Evolutionary conservation across 2,888 invertebrate genomes (phyloP).

Genomic region (Arrhopalites spinosus): DNA sequence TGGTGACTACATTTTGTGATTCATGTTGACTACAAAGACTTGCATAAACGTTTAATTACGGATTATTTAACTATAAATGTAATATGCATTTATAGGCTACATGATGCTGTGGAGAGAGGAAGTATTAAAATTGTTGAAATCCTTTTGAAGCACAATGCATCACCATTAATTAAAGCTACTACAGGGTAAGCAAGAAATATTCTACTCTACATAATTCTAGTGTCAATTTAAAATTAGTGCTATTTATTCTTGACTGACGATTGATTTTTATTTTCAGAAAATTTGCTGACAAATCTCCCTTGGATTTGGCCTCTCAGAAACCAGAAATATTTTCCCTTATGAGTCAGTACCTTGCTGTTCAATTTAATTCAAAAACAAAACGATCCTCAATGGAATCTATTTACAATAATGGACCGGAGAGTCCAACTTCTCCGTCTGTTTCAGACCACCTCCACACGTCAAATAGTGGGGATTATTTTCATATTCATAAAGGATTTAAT

Average conservation of each 20-base stretch:
- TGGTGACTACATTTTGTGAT: too few species aligned
- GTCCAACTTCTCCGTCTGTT: conserved; percentile 47
- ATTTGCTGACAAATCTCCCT: conserved; percentile 59
- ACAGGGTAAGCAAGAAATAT: conserved; percentile 60
- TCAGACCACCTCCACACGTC: conserved; percentile 32
- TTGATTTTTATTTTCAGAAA: conserved; percentile 57
- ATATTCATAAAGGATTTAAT: conserved; percentile 52
- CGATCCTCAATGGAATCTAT: conserved; percentile 53
- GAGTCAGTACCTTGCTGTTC: conserved; percentile 54
- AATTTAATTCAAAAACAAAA: conserved; percentile 48
- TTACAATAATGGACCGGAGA: conserved; percentile 51
- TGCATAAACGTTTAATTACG: too few species aligned
- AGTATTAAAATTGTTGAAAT: conserved; percentile 64
- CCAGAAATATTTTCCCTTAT: conserved; percentile 58
- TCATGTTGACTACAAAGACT: too few species aligned
- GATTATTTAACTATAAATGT: too few species aligned
- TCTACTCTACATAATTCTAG: not conserved
- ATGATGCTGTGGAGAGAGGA: conserved; percentile 67
- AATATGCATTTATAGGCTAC: too few species aligned
- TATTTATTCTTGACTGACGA: not conserved
- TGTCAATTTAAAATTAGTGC: too few species aligned
- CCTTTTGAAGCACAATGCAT: conserved; percentile 65
- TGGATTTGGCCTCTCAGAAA: conserved; percentile 59
- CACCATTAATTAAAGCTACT: conserved; percentile 62
- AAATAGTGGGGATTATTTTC: conserved; percentile 47